A percentile compares a stretch with the other conserved stretches of the same genome.
Evolutionary conservation across 2,113 vertebrate genomes (phyloP).

Genomic region (Phaethornis superciliosus): DNA sequence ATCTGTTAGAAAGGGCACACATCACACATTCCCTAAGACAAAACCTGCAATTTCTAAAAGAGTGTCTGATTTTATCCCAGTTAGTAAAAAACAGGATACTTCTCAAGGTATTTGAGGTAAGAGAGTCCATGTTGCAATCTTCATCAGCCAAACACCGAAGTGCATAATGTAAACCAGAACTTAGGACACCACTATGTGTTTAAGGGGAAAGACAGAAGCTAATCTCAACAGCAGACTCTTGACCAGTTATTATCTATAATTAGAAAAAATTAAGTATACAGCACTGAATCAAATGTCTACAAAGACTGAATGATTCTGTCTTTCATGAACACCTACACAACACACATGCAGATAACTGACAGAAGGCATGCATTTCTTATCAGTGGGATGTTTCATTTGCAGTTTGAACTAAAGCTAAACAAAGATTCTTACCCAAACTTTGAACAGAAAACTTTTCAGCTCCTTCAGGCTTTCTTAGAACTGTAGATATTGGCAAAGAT

Average conservation of each 20-base stretch:
- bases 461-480: background rate
- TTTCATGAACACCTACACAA: fast-evolving
- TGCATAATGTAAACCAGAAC: background rate
- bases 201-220: background rate
- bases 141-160: background rate
- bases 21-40: background rate
- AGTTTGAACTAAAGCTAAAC: background rate
- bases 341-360: background rate
- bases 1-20: background rate
- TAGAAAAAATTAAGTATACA: background rate
- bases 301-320: background rate
- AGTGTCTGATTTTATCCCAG: background rate
- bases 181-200: background rate
- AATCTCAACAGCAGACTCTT: background rate
- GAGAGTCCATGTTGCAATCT: background rate
- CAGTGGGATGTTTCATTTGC: background rate
- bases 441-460: background rate
- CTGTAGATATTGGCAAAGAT: background rate
- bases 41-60: background rate
- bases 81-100: background rate
- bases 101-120: background rate
- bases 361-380: background rate
- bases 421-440: background rate
- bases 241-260: background rate
- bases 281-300: background rate